Percentiles rank a stretch among this genome's conserved stretches.
Evolutionary conservation across 1,140 invertebrate species (phyloP).

Genomic region (Lordiphosa mommai): DNA sequence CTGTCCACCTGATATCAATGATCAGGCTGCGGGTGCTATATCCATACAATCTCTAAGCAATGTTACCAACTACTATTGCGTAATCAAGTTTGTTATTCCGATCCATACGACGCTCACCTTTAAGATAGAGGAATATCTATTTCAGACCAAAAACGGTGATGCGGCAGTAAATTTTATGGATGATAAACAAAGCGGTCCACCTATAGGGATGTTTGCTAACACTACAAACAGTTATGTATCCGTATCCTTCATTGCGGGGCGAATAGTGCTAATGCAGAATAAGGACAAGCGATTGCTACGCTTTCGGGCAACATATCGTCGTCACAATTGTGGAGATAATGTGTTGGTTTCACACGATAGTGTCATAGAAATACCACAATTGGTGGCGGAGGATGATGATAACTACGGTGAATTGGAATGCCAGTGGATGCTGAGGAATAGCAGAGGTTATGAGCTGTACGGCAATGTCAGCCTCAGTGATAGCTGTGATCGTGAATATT

Average conservation of each 20-base stretch:
- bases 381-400: background rate
- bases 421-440: slow-evolving; percentile 22
- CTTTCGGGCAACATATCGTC: slow-evolving; percentile 37
- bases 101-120: slow-evolving; percentile 45
- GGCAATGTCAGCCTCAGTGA: slow-evolving; percentile 46
- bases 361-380: slow-evolving; percentile 15
- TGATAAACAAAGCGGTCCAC: background rate
- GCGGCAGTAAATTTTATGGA: slow-evolving; percentile 27
- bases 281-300: background rate
- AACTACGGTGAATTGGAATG: slow-evolving; percentile 50
- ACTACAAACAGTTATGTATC: slow-evolving; percentile 25
- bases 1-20: slow-evolving; percentile 54
- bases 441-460: slow-evolving; percentile 16
- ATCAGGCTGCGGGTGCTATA: slow-evolving; percentile 23
- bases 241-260: slow-evolving; percentile 13
- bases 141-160: background rate
- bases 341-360: slow-evolving; percentile 19
- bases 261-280: slow-evolving; percentile 19
- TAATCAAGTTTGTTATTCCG: slow-evolving; percentile 17
- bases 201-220: slow-evolving; percentile 2
- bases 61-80: slow-evolving; percentile 38
- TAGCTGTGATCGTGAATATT: slow-evolving; percentile 57
- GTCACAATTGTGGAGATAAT: slow-evolving; percentile 45
- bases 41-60: slow-evolving; percentile 16
- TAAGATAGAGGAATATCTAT: slow-evolving; percentile 21